These are phyloP conservation scores for Diaperis boleti DNA, from an alignment of 2,888 invertebrate species.

Conservation along the genomic window DNA sequence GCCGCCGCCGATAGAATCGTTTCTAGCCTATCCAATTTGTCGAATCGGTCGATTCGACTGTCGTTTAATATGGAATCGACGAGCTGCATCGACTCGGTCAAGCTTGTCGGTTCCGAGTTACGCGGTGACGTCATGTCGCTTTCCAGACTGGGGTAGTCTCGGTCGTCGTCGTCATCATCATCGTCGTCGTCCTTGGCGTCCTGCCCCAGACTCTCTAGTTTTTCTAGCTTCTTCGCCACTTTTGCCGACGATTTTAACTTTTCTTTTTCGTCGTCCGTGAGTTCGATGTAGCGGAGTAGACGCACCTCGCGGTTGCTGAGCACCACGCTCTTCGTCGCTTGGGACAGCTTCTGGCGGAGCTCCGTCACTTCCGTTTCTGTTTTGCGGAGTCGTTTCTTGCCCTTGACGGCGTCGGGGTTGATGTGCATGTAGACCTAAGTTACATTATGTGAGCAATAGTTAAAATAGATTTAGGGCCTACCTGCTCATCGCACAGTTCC, in stretches of 20 bases:
- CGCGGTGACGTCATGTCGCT: slow-evolving; percentile 81
- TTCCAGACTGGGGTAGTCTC: slow-evolving; percentile 85
- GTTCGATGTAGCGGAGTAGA: slow-evolving; percentile 85
- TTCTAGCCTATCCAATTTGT: slow-evolving; percentile 88
- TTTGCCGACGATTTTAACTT: slow-evolving; percentile 91
- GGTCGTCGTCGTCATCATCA: slow-evolving; percentile 70
- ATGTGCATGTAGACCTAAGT: slow-evolving; percentile 80
- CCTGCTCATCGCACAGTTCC: slow-evolving; percentile 89
- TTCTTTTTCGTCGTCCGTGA: slow-evolving; percentile 93
- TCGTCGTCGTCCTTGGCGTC: slow-evolving; percentile 79
- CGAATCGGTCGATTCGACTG: slow-evolving; percentile 84
- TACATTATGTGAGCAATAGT: not conserved
- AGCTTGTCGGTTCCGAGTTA: slow-evolving; percentile 82
- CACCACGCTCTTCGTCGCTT: slow-evolving; percentile 87
- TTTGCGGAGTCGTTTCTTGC: slow-evolving; percentile 89
- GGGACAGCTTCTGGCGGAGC: slow-evolving; percentile 82
- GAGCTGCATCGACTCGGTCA: slow-evolving; percentile 91
- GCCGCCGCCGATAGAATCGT: slow-evolving; percentile 87
- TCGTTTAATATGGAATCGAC: slow-evolving; percentile 88
- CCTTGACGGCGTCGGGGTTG: slow-evolving; percentile 86
- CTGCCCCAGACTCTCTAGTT: slow-evolving; percentile 84
- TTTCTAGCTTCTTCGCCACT: slow-evolving; percentile 92
- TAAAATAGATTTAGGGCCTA: slow-evolving; percentile 49
- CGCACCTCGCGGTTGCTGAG: slow-evolving; percentile 93
- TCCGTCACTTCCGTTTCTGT: slow-evolving; percentile 92